Evolutionary conservation across 1,140 invertebrate species (phyloP), one percentile per base, ranked within the genome.

Genomic region (Maconellicoccus hirsutus): DNA sequence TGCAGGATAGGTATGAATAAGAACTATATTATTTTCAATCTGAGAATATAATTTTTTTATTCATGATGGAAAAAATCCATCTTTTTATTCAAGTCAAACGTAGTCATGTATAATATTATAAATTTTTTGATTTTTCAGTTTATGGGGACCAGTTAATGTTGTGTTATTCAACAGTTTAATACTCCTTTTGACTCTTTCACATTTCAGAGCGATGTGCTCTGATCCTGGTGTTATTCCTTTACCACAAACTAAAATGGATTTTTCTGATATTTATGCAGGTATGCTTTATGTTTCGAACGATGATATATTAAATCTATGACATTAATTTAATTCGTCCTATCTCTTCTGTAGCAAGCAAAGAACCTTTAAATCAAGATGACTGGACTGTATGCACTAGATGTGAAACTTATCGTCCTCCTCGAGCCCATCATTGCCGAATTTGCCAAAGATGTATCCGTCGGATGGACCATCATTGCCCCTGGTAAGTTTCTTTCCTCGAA

Each of bases 381-480:
- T 94, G 91, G 91, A 93, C 90, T 29, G 85, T 92, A 8, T 96
- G 93, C 78, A 86, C 86, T 16, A 82, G 89, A 38, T 96, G 93
- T 78, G 88, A 92, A 80, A 90, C 88, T 8, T 93, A 91, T 77
- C 81, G 92, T 70, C 93, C 93, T 33, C 89, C 90, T 16, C 79
- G 90, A 75, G 90, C 92, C 38, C 92, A 94, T 80, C 93, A 96
- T 78, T 96, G 93, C 80, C 83, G 92, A 73, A 89, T 94, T 76
- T 96, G 93, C 78, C 86, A 90, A 77, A 83, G 91, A 71, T 96
- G 93, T 78, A 89, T 95, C 72, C 81, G 88, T 61, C 82, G 87
- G 77, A 94, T 95, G 92, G 93, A 96, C 80, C 93, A 95, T 81
- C 93, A 94, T 80, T 95, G 91, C 81, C 89, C 89, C 71, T 91